Evolutionary conservation across 2,797 vertebrate species (phyloP), one percentile per base, ranked within the genome.

Genomic region (Ambastaia sidthimunki): DNA sequence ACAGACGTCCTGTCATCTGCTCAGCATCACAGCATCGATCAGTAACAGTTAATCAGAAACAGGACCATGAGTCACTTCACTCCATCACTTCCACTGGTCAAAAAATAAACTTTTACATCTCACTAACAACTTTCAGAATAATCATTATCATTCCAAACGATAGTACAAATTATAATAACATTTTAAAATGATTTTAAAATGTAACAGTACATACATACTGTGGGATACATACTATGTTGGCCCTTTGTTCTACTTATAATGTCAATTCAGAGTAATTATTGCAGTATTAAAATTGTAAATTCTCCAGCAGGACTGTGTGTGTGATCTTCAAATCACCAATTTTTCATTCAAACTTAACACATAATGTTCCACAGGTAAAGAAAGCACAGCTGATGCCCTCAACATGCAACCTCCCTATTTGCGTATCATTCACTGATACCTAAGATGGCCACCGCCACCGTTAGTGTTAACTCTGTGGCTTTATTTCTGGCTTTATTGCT

Each of bases 401-500:
- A 50, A 73, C 63, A 41, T 48, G 37, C n/a, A 47, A 69, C 63
- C 37, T 41, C 70, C 28, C 16, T 19, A 21, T 74, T 19, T 44
- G 69, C 44, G 50, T 80, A 73, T 76, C 73, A 48, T 7, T 10
- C 54, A 31, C 65, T 25, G 57, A 76, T 48, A 82, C 81, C 82
- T 74, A 85, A 83, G 76, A 84, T 78, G 68, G 81, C 71, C 78
- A 70, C 78, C 52, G 52, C 23, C 44, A 48, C 52, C 31, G 47
- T 68, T 74, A 82, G 83, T 80, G 85, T 83, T 85, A 86, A 86
- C 80, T 71, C 83, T 72, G 70, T 11, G 74, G 82, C 85, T 85
- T 85, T 85, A 82, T 86, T 86, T 85, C 77, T 80, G 82, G 80
- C 82, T 84, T 85, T 85, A 85, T 86, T 71, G 37, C 85, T 80